Evolutionary conservation across 2,797 vertebrate genomes (phyloP).

Genomic region (Enteromius viviparus): DNA sequence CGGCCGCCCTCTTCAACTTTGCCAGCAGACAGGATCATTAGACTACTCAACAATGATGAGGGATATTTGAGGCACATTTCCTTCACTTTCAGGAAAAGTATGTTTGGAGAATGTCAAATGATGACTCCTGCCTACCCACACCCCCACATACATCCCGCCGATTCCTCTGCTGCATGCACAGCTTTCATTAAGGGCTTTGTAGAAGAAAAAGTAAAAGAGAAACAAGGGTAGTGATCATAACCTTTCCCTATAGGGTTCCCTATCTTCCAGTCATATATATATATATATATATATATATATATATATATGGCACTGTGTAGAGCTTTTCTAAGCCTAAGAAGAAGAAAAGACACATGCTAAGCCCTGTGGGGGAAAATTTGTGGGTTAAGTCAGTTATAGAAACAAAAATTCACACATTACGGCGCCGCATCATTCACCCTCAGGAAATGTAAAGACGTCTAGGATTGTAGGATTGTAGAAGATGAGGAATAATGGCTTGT

Average conservation of each 20-base stretch:
- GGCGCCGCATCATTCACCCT: neutral
- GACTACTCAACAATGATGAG: constrained; percentile 40
- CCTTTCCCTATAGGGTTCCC: neutral
- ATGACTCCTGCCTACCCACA: neutral
- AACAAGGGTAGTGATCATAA: neutral
- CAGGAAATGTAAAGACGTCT: constrained; percentile 15
- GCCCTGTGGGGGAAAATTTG: neutral
- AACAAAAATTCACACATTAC: constrained; percentile 7
- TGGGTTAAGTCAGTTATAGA: neutral
- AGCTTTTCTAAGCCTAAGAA: neutral
- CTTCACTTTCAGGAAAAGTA: constrained; percentile 27
- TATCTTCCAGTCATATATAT: neutral
- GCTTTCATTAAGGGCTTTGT: constrained; percentile 22
- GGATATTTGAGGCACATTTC: constrained; percentile 39
- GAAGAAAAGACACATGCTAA: neutral
- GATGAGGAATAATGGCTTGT: constrained; percentile 13
- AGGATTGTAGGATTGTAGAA: neutral
- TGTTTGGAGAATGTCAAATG: constrained; percentile 30
- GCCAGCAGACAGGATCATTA: constrained; percentile 46
- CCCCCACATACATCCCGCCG: neutral
- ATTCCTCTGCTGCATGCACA: constrained; percentile 1
- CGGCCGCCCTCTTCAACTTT: constrained; percentile 5
- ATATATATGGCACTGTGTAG: neutral
- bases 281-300: neutral
- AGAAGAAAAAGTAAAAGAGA: constrained; percentile 13